Percentiles rank a stretch among this genome's conserved stretches.
phyloP scores from a whole-genome alignment of 2,113 vertebrate species.

The Eretmochelys imbricata region DNA sequence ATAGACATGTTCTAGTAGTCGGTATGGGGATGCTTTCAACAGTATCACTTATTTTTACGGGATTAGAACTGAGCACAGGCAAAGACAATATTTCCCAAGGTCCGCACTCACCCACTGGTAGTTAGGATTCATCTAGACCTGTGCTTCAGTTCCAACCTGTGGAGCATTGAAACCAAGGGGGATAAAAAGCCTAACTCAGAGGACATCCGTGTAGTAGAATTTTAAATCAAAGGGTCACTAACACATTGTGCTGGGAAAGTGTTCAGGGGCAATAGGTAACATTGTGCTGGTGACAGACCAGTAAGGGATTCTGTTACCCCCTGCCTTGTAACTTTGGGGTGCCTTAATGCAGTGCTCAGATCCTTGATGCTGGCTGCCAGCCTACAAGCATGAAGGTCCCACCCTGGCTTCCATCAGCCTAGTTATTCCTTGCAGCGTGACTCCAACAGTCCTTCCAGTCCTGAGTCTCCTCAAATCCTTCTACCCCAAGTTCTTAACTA shows the following conservation, averaged over 20 bases:
- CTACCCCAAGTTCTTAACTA: neutral
- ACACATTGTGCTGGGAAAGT: neutral
- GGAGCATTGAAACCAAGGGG: neutral
- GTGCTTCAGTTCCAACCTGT: neutral
- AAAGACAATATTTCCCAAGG: conserved; percentile 45
- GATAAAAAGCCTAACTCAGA: neutral
- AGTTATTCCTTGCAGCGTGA: neutral
- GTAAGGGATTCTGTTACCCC: neutral
- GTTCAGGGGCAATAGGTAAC: too few species aligned
- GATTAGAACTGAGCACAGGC: conserved; percentile 60
- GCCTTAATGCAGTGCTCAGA: neutral
- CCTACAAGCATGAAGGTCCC: neutral
- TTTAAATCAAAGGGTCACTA: neutral
- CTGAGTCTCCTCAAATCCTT: neutral
- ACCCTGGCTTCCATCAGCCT: neutral
- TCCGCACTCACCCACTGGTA: neutral
- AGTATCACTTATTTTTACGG: conserved; percentile 68
- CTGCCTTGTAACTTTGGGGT: neutral
- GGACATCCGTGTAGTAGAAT: neutral
- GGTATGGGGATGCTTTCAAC: conserved; percentile 60
- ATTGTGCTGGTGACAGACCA: neutral
- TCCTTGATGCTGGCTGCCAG: neutral
- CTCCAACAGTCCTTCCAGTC: neutral
- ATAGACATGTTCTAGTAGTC: conserved; percentile 64
- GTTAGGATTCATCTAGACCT: neutral